phyloP scores from a whole-genome alignment of 2,797 vertebrate species.

The Glyptemys insculpta region DNA sequence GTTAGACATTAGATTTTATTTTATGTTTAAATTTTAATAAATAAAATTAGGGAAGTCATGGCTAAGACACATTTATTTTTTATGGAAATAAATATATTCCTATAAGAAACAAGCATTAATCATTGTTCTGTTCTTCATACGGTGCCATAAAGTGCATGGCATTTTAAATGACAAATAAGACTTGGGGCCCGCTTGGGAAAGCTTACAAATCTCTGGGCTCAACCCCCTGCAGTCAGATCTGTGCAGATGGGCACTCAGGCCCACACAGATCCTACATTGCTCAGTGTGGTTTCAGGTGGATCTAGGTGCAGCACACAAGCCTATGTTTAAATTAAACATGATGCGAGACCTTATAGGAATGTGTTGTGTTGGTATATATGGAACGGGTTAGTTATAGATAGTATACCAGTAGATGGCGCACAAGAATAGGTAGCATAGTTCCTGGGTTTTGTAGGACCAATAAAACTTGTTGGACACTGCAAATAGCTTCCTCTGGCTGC shows the following conservation, averaged over 20 bases:
- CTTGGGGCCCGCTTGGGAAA: background rate
- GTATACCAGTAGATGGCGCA: background rate
- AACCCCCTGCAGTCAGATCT: background rate
- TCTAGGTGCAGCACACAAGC: background rate
- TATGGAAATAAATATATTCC: background rate
- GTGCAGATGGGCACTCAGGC: background rate
- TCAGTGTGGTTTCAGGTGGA: background rate
- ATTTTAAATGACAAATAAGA: background rate
- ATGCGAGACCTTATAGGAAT: background rate
- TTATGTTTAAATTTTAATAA: constrained; percentile 36
- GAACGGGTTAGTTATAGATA: background rate
- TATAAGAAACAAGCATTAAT: background rate
- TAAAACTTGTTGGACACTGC: background rate
- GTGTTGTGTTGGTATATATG: background rate
- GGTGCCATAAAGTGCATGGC: background rate
- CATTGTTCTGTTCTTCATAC: background rate
- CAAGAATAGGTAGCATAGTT: background rate
- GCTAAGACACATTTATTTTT: background rate
- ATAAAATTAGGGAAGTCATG: background rate
- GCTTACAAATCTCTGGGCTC: background rate
- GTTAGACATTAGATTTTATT: background rate
- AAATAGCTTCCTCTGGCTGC: background rate
- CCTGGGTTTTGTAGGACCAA: background rate
- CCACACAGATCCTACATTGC: background rate
- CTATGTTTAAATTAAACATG: background rate